phyloP scores from a whole-genome alignment of 2,888 invertebrate genomes.

The Cyclophora punctaria region DNA sequence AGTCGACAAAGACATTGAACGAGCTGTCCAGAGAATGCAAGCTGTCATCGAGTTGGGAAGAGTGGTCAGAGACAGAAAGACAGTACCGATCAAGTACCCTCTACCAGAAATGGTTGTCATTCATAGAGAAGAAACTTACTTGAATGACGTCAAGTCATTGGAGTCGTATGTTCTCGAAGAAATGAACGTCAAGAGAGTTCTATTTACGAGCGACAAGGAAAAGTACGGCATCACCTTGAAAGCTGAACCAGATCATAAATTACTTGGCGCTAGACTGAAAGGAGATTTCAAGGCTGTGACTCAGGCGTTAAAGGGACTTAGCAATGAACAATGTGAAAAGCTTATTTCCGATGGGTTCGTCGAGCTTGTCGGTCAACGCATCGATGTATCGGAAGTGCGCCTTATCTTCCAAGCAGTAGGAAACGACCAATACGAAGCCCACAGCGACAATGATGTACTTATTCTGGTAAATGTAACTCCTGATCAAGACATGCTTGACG shows the following conservation, averaged over 20 bases:
- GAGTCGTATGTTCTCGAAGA: constrained; percentile 93
- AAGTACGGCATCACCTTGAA: constrained; percentile 92
- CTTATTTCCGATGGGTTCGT: constrained; percentile 82
- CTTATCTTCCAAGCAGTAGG: constrained; percentile 85
- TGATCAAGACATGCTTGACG: constrained; percentile 92
- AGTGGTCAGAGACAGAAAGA: constrained; percentile 93
- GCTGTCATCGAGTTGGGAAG: constrained; percentile 95
- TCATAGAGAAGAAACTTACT: constrained; percentile 85
- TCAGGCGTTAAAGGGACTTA: constrained; percentile 84
- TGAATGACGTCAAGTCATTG: constrained; percentile 85
- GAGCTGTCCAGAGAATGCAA: constrained; percentile 94
- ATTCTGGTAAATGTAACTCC: constrained; percentile 92
- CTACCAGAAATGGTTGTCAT: constrained; percentile 96
- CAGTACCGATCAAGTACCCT: constrained; percentile 96
- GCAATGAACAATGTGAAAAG: constrained; percentile 85
- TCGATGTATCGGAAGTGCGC: constrained; percentile 86
- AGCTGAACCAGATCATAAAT: constrained; percentile 96
- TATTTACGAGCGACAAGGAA: constrained; percentile 90
- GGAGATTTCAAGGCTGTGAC: constrained; percentile 92
- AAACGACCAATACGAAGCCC: constrained; percentile 88
- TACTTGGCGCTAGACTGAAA: constrained; percentile 90
- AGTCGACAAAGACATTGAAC: constrained; percentile 90
- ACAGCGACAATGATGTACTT: constrained; percentile 91
- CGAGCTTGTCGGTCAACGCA: constrained; percentile 82
- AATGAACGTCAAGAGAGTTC: constrained; percentile 90